These are phyloP conservation scores for Hemicordylus capensis DNA, from an alignment of 2,113 vertebrate species.

Conservation along the genomic window DNA sequence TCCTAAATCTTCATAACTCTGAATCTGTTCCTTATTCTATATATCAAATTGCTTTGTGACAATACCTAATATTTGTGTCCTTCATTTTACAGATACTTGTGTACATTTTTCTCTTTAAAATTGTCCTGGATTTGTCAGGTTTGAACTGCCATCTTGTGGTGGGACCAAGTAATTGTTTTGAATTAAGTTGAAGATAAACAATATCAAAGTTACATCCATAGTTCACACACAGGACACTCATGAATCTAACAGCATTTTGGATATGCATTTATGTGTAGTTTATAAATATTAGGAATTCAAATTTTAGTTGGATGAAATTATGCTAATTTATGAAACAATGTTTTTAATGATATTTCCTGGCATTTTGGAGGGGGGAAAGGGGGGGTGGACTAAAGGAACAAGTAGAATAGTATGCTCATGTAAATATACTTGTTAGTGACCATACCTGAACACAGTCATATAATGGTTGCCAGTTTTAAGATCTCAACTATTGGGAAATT, in stretches of 20 bases:
- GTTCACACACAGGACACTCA: not conserved
- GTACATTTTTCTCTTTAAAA: not conserved
- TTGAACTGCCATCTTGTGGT: constrained; percentile 72
- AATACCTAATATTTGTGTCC: not conserved
- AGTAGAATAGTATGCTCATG: not conserved
- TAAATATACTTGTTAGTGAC: too few relatives aligned
- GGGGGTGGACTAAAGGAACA: too few relatives aligned
- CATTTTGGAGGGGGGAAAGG: too few relatives aligned
- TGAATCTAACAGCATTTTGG: not conserved
- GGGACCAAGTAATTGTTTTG: constrained; percentile 24
- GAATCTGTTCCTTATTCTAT: too few relatives aligned
- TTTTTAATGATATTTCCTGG: not conserved
- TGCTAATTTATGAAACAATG: not conserved
- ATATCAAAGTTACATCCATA: not conserved
- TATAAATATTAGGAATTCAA: not conserved
- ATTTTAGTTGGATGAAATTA: not conserved
- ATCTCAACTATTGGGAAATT: too few relatives aligned
- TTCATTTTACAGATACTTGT: not conserved
- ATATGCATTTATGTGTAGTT: not conserved
- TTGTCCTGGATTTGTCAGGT: constrained; percentile 16
- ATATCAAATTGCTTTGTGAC: not conserved
- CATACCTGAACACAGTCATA: too few relatives aligned
- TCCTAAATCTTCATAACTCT: too few relatives aligned
- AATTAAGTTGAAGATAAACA: not conserved
- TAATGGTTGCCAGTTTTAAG: too few relatives aligned